These are phyloP conservation scores for Anorthoa munda DNA, from an alignment of 2,888 invertebrate genomes.

Conservation along the genomic window DNA sequence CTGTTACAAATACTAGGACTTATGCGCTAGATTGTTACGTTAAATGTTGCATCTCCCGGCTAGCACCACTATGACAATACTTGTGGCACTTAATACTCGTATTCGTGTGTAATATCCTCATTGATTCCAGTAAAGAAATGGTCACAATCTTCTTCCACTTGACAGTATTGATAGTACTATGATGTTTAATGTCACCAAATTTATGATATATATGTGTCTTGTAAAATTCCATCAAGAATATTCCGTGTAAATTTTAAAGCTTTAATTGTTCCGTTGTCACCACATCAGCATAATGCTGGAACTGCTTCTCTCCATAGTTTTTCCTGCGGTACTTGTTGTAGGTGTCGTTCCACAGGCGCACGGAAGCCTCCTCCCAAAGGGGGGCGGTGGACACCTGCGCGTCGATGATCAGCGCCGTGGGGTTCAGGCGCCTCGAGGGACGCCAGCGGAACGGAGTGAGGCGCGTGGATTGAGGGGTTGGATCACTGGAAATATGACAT, in stretches of 20 bases:
- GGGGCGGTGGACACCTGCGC: conserved; percentile 76
- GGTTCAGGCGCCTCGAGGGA: conserved; percentile 81
- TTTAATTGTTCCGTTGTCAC: not conserved
- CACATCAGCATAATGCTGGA: conserved; percentile 25
- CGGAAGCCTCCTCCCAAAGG: conserved; percentile 79
- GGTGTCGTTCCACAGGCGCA: conserved; percentile 84
- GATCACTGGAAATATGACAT: conserved; percentile 79
- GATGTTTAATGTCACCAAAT: not conserved
- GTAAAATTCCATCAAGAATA: not conserved
- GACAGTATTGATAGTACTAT: too few relatives aligned
- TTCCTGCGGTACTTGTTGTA: conserved; percentile 82
- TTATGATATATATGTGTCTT: not conserved
- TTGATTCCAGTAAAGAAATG: too few relatives aligned
- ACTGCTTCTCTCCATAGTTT: conserved; percentile 70
- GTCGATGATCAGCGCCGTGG: conserved; percentile 83
- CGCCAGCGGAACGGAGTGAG: conserved; percentile 82
- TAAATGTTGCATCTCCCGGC: conserved; percentile 7
- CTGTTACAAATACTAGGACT: conserved; percentile 22
- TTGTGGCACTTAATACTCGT: too few relatives aligned
- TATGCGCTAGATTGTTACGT: not conserved
- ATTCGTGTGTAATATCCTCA: too few relatives aligned
- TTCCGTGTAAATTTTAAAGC: not conserved
- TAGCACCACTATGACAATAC: not conserved
- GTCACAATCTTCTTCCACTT: too few relatives aligned
- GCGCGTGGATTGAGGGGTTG: conserved; percentile 79